Percentiles rank a stretch among this genome's conserved stretches.
Conservation (phyloP, 2,888 invertebrate species). For the Andrena fulva region DNA sequence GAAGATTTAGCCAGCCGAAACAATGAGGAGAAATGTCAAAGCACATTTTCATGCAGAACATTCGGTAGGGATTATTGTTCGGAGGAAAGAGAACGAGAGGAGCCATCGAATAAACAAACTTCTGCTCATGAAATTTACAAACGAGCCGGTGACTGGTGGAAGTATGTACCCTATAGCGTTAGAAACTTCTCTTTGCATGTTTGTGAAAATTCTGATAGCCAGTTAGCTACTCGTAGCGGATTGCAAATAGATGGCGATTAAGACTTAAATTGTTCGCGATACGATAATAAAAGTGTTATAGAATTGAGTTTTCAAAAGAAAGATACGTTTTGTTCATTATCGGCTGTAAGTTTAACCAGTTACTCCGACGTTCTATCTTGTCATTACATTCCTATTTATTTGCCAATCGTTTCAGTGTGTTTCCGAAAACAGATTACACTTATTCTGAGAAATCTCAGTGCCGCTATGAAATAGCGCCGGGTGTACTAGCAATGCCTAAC, state of each 20-base stretch:
- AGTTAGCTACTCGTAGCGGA: neutral
- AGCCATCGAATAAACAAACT: slow-evolving; percentile 86
- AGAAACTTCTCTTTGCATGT: neutral
- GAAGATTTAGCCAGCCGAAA: slow-evolving; percentile 63
- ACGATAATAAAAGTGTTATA: neutral
- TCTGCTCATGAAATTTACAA: slow-evolving; percentile 91
- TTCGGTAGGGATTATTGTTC: slow-evolving; percentile 88
- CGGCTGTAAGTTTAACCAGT: no score
- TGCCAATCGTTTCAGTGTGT: slow-evolving; percentile 88
- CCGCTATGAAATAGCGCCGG: slow-evolving; percentile 92
- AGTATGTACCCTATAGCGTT: slow-evolving; percentile 87
- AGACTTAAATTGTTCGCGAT: neutral
- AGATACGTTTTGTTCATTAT: no score
- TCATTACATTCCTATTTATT: neutral
- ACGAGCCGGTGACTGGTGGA: slow-evolving; percentile 93
- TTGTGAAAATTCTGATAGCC: neutral
- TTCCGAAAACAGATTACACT: slow-evolving; percentile 96
- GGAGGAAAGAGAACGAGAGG: slow-evolving; percentile 86
- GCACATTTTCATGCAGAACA: slow-evolving; percentile 68
- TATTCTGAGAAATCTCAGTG: slow-evolving; percentile 94
- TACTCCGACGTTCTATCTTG: no score
- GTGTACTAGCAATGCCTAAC: slow-evolving; percentile 94
- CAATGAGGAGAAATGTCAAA: slow-evolving; percentile 85
- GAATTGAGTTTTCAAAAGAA: no score
- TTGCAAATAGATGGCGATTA: neutral